Percentiles rank a stretch among this genome's conserved stretches.
These are phyloP conservation scores for Zoroaster sp. DNA, from an alignment of 53 echinoderm and acorn worm genomes.

Conservation along the genomic window DNA sequence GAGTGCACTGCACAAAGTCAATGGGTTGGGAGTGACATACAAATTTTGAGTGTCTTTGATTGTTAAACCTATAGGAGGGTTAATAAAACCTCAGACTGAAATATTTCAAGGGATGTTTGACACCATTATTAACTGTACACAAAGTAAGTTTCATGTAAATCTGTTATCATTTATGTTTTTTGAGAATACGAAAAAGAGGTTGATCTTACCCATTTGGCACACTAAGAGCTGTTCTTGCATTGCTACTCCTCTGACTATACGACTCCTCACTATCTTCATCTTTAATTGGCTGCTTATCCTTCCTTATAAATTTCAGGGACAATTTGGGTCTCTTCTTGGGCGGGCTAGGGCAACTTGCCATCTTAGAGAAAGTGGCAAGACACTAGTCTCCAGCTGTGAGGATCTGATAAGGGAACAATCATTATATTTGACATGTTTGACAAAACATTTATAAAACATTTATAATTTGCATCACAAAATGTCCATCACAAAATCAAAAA, in stretches of 20 bases:
- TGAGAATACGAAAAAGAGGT: too few species aligned
- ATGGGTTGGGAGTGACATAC: too few species aligned
- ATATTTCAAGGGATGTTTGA: too few species aligned
- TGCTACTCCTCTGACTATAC: not conserved
- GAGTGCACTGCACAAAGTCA: too few species aligned
- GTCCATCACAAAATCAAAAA: not conserved
- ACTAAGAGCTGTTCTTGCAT: not conserved
- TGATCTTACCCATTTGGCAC: slow-evolving; percentile 7
- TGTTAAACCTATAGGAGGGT: too few species aligned
- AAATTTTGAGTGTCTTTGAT: too few species aligned
- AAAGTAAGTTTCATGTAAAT: too few species aligned
- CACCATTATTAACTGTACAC: too few species aligned
- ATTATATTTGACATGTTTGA: not conserved
- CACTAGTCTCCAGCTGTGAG: not conserved
- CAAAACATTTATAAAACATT: not conserved
- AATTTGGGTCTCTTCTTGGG: slow-evolving; percentile 91
- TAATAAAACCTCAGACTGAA: too few species aligned
- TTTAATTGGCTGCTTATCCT: slow-evolving; percentile 31
- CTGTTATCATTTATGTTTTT: too few species aligned
- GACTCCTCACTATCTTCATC: not conserved
- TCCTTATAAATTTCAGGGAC: slow-evolving; percentile 77
- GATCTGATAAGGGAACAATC: not conserved
- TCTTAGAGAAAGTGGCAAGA: not conserved
- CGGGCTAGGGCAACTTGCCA: slow-evolving; percentile 71
- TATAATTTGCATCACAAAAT: not conserved